Evolutionary conservation across 2,113 vertebrate species (phyloP), one percentile per base, ranked within the genome.

Genomic region (Mormyrus iriodes): DNA sequence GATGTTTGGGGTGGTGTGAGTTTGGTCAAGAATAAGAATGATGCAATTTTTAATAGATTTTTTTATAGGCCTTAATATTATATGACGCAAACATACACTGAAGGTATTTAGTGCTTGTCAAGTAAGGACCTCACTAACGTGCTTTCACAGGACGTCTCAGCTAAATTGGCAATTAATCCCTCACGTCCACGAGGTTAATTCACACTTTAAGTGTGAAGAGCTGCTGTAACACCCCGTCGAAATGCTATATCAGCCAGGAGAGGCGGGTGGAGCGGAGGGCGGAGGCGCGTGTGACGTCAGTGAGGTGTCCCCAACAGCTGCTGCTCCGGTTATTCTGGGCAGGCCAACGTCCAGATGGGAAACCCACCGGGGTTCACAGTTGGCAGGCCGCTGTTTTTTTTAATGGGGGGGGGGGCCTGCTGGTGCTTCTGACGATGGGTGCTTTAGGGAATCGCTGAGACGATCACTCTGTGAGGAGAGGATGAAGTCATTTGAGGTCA

Each of bases 131-230:
- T 79, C 15, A 79, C 15, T 79, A 42, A 79, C 15, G 17, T 19
- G 73, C 73, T 79, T 79, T 79, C 73, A 19, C 35, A 31, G 10
- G 27, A 69, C 10, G 61, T 31, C 61, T 69, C 10, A 4, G 73
- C 73, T 79, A 79, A 79, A 79, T 79, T 79, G 73, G 27, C 73
- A 79, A 79, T 79, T 79, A 79, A 42, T 79, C 35, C 73, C n/a
- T 79, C 73, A 79, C 73, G 73, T 79, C 35, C 73, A 4, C 35
- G 6, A 79, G 73, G 73, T 79, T 79, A 79, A 79, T 79, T 79
- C 35, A 79, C 73, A 79, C 73, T 79, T 79, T 79, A 79, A 42
- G 31, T 79, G 73, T 79, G 73, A 79, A 79, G 73, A 42, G 73
- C 73, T 42, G 35, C 13, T 79, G 35, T 79, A 42, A 42, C 73